These are phyloP conservation scores for Polydrusus tereticollis DNA, from an alignment of 2,888 invertebrate genomes.

Conservation along the genomic window DNA sequence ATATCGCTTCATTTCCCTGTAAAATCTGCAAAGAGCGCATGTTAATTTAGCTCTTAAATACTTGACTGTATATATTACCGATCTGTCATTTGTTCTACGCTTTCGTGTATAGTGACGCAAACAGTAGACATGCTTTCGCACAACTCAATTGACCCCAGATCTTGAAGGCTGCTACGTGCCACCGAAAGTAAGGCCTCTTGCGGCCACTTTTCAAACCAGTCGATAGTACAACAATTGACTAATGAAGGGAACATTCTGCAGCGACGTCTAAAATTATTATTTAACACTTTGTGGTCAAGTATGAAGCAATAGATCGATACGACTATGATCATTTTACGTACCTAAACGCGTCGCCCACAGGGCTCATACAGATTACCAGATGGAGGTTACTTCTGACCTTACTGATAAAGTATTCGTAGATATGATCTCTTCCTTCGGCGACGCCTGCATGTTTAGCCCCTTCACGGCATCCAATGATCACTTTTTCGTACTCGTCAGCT, in stretches of 20 bases:
- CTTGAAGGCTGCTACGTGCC: constrained; percentile 78
- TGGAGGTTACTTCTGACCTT: constrained; percentile 87
- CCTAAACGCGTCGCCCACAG: constrained; percentile 90
- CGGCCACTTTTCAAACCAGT: constrained; percentile 96
- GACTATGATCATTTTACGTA: constrained; percentile 56
- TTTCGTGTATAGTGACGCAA: constrained; percentile 83
- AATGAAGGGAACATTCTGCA: constrained; percentile 95
- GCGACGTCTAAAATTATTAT: constrained; percentile 73
- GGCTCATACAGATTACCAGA: constrained; percentile 91
- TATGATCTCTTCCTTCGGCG: constrained; percentile 79
- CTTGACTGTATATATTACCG: constrained; percentile 13
- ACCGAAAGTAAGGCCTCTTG: constrained; percentile 88
- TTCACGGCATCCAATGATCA: constrained; percentile 81
- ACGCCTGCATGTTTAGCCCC: constrained; percentile 80
- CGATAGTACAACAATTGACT: constrained; percentile 94
- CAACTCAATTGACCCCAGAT: constrained; percentile 70
- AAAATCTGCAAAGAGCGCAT: too few species aligned
- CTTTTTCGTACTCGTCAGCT: constrained; percentile 86
- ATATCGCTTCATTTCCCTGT: constrained; percentile 84
- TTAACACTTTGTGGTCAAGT: background rate
- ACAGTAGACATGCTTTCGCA: constrained; percentile 72
- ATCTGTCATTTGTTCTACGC: constrained; percentile 83
- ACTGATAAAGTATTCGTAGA: constrained; percentile 88
- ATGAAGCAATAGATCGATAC: background rate
- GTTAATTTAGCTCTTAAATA: too few species aligned